Base-by-base conservation (phyloP, 2,888 invertebrate genomes). In the Abscondita cerata region DNA sequence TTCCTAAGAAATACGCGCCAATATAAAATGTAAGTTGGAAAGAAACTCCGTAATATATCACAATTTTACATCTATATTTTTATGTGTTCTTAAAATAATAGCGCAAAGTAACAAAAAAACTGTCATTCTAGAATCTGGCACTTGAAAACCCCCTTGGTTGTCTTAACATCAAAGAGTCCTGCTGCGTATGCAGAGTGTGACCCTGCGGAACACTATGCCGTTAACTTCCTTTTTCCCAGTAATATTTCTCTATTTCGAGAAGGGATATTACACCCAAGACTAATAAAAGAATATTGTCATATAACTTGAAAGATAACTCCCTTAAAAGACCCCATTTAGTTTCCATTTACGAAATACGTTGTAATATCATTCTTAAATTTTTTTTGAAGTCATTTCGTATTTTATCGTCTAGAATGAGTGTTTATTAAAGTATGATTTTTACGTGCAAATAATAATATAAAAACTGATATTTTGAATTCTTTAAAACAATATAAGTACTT, bases 131-230 rank as follows among this genome's bases (percentile, higher is more conserved):
- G 55, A 59, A 63, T 63, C 50, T 46, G 40, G 59, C 46, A 54
- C 54, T 63, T 62, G 59, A 51, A 59, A 52, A 59, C 54, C 55
- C 59, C 59, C 36, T 63, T 51, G 59, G 53, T 53, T 57, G 46
- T 50, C 51, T 54, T 52, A 50, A 53, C 57, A 59, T 58, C 34
- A 59, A 38, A 59, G 50, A 63, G 63, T 58, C 58, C 54, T 63
- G 63, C 63, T 63, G 63, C 63, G 63, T 63, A 63, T 63, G 63
- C 63, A 63, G 63, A 63, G 63, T 63, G 63, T 59, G 51, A 63
- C 63, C 63, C 63, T 59, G 59, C 63, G 63, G 63, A 59, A 63
- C 55, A 48, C 58, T 59, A 47, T 12, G 53, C 63, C 38, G 58
- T 55, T 63, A 63, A 54, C 59, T 63, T 54, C 46, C 62, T 59